Conservation (phyloP, 2,113 vertebrate species). For the Orycteropus afer region DNA sequence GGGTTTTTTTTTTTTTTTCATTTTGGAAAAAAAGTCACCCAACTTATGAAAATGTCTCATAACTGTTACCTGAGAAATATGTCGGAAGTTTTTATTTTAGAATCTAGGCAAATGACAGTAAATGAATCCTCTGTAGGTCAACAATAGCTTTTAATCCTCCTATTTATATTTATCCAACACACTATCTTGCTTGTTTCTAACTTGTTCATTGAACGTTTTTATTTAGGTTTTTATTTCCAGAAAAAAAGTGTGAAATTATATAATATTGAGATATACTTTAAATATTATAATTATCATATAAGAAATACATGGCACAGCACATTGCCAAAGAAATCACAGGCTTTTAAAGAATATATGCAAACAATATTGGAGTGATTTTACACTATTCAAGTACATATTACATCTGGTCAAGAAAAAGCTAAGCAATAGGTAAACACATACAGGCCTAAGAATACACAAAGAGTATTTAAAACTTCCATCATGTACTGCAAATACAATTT, state of each 20-base stretch:
- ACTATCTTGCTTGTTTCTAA: neutral
- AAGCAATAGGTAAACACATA: neutral
- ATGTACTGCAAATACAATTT: neutral
- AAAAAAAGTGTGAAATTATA: neutral
- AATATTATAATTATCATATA: neutral
- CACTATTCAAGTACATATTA: neutral
- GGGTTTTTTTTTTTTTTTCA: neutral
- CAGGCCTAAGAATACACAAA: neutral
- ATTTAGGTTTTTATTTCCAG: neutral
- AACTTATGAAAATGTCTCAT: neutral
- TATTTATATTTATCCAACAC: neutral
- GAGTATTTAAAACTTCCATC: neutral
- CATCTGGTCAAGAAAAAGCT: neutral
- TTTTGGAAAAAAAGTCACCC: neutral
- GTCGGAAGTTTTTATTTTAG: conserved; percentile 14
- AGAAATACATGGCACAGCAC: neutral
- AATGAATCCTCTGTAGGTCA: neutral
- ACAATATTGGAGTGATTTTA: neutral
- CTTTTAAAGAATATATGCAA: neutral
- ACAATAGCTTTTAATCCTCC: neutral
- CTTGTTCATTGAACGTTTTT: conserved; percentile 45
- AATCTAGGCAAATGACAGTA: neutral
- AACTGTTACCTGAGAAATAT: neutral
- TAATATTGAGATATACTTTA: conserved; percentile 11
- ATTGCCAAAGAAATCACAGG: neutral